Base-by-base conservation (phyloP, 2,888 invertebrate genomes). In the Caenorhabditis panamensis region DNA sequence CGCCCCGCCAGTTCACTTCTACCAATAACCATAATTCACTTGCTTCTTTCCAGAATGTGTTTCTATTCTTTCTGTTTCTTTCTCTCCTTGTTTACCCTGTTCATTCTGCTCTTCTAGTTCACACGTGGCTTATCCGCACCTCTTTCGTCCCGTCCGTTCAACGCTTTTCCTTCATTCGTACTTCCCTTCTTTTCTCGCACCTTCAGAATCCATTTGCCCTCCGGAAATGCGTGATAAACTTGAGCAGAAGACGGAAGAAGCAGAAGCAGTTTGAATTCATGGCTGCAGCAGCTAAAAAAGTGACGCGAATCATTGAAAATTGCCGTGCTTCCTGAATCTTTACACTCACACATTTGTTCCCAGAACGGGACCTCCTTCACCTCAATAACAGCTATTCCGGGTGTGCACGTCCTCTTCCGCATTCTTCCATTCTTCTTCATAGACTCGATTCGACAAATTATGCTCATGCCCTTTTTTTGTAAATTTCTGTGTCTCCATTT, bases 81-180 rank as follows among this genome's bases (percentile, higher is more conserved):
- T 18, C 49, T 37, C 41, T 37, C 22, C 37, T 31, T 22, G 49
- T 36, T 56, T 28, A 26, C 41, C 53, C n/a, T 49, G 58, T 64
- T 63, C 49, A 13, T 44, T 26, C 3, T 68, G 58, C 47, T 58
- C 37, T 68, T 36, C 63, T 82, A 80, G 79, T 96, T 72, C 95
- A 95, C 91, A 62, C 66, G 72, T 72, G 53, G 58, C 61, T 72
- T 56, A 66, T 67, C 66, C 49, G 22, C 41, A n/a, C 37, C 41
- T 54, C 59, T n/a, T n/a, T n/a, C n/a, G n/a, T n/a, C n/a, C n/a
- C n/a, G n/a, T n/a, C n/a, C n/a, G n/a, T n/a, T n/a, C n/a, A n/a
- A n/a, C n/a, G n/a, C n/a, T n/a, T n/a, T n/a, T n/a, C n/a, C n/a
- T n/a, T n/a, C n/a, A n/a, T n/a, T n/a, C n/a, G n/a, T n/a, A n/a